These are phyloP conservation scores for Bothrops jararaca DNA, from an alignment of 2,113 vertebrate species.

Conservation along the genomic window DNA sequence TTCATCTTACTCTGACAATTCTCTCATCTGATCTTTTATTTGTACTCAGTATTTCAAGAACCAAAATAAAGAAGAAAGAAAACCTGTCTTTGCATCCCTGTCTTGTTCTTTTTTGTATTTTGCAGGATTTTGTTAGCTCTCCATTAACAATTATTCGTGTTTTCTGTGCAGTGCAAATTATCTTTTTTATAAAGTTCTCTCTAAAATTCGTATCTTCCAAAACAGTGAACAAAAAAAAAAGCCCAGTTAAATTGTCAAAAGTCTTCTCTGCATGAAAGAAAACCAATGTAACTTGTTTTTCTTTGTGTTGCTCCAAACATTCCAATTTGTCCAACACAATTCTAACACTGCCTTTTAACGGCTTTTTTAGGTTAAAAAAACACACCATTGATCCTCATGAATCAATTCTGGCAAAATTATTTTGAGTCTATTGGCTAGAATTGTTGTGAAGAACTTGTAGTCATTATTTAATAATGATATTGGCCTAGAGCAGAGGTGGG, in stretches of 20 bases:
- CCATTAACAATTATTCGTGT: neutral
- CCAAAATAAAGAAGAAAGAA: neutral
- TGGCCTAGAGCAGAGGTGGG: neutral
- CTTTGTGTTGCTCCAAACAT: neutral
- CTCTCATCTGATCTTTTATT: neutral
- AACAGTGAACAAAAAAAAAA: neutral
- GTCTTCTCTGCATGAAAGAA: neutral
- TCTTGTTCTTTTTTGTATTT: neutral
- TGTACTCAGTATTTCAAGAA: neutral
- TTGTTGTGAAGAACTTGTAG: neutral
- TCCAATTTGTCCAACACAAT: neutral
- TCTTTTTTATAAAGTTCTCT: neutral
- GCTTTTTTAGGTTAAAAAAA: neutral
- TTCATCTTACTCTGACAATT: neutral
- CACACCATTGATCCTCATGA: neutral
- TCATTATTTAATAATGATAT: neutral
- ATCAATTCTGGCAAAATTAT: neutral
- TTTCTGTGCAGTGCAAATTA: neutral
- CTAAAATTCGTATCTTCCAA: neutral
- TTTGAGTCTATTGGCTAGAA: neutral
- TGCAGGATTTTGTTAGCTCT: neutral
- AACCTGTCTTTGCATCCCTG: neutral
- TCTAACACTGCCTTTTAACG: neutral
- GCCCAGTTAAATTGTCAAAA: neutral
- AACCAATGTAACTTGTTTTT: neutral